A percentile compares a stretch with the other conserved stretches of the same genome.
phyloP scores from a whole-genome alignment of 64 coral and sea anemone species.

The Montipora foliosa region DNA sequence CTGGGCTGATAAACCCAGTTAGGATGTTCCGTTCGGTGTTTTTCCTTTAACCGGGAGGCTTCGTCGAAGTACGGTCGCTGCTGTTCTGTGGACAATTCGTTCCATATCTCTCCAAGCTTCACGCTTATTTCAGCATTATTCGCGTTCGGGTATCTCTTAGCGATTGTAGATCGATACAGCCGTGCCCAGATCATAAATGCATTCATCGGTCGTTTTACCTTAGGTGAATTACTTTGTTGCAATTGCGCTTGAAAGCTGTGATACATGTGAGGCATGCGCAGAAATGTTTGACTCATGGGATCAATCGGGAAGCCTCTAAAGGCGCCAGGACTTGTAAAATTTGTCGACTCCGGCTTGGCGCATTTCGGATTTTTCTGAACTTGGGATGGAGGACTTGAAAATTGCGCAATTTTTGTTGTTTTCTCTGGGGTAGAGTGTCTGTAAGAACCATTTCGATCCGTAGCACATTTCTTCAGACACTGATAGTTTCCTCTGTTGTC shows the following conservation, averaged over 20 bases:
- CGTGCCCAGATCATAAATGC: slow-evolving; percentile 98
- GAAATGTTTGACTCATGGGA: slow-evolving; percentile 95
- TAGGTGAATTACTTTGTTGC: slow-evolving; percentile 60
- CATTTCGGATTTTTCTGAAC: background rate
- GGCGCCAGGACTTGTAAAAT: background rate
- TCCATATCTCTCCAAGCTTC: slow-evolving; percentile 97
- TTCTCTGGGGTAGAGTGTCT: slow-evolving; percentile 16
- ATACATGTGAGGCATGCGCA: slow-evolving; percentile 92
- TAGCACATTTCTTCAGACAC: background rate
- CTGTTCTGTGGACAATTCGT: slow-evolving; percentile 92
- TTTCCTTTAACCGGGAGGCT: slow-evolving; percentile 84
- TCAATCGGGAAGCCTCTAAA: slow-evolving; percentile 87
- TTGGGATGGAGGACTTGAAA: background rate
- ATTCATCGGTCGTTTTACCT: slow-evolving; percentile 95
- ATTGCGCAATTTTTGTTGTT: background rate
- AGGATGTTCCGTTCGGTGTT: slow-evolving; percentile 83
- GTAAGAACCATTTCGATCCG: background rate
- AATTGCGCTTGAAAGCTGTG: slow-evolving; percentile 86
- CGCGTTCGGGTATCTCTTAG: slow-evolving; percentile 88
- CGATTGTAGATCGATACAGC: slow-evolving; percentile 90
- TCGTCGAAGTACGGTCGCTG: slow-evolving; percentile 97
- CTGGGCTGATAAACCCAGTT: slow-evolving; percentile 97
- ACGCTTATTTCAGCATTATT: slow-evolving; percentile 97
- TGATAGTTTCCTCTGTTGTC: background rate
- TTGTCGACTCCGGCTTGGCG: background rate